Percentiles rank a stretch among this genome's conserved stretches.
These are phyloP conservation scores for Acipenser transmontanus DNA, from an alignment of 2,797 vertebrate genomes.

Conservation along the genomic window DNA sequence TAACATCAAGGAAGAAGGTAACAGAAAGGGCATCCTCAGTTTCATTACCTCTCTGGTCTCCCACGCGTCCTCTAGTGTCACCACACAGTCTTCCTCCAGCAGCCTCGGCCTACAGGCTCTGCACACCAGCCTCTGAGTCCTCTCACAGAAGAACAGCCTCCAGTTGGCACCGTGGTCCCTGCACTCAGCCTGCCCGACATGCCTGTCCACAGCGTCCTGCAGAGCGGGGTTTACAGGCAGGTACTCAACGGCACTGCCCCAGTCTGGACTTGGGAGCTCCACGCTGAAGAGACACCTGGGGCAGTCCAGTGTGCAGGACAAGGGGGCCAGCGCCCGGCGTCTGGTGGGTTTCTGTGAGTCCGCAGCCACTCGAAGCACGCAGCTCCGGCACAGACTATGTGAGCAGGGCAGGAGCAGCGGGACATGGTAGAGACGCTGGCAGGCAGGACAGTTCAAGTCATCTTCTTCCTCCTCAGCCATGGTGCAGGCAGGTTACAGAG, in stretches of 20 bases:
- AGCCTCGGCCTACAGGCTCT: neutral
- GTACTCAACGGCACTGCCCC: constrained; percentile 42
- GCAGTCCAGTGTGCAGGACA: constrained; percentile 40
- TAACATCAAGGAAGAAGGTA: too few species aligned
- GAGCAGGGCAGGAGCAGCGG: constrained; percentile 55
- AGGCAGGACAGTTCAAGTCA: constrained; percentile 39
- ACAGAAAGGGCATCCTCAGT: neutral
- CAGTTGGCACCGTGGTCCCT: neutral
- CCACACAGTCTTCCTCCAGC: neutral
- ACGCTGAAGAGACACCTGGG: constrained; percentile 41
- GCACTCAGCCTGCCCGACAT: neutral
- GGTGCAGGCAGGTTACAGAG: neutral
- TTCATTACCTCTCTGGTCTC: constrained; percentile 25
- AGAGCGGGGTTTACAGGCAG: constrained; percentile 45
- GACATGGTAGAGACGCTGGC: constrained; percentile 21
- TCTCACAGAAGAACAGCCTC: neutral
- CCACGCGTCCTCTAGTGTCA: neutral
- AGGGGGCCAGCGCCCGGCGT: neutral
- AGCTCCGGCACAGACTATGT: constrained; percentile 46
- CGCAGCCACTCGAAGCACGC: constrained; percentile 25
- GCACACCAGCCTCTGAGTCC: neutral
- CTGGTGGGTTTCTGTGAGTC: neutral
- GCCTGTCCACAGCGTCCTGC: neutral
- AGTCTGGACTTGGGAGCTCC: constrained; percentile 52
- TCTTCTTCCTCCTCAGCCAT: constrained; percentile 17